phyloP scores from a whole-genome alignment of 2,888 invertebrate species.

The Clusia tigrina region DNA sequence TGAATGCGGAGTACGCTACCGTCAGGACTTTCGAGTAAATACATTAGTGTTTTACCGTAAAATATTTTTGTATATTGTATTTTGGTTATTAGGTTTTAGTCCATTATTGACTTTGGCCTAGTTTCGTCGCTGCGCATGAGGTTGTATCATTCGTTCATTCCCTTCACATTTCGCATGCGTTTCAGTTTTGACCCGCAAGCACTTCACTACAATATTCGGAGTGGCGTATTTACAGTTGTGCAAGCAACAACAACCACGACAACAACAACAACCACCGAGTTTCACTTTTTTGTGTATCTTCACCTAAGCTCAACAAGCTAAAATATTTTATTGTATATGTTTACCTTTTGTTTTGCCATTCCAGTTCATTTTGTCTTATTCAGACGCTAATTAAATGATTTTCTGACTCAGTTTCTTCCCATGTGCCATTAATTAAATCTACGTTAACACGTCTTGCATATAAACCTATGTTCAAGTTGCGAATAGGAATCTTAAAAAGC shows the following conservation, averaged over 20 bases:
- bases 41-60: too few relatives aligned
- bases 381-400: background rate
- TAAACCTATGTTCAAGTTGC: too few relatives aligned
- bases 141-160: background rate
- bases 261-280: background rate
- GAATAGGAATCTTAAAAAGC: too few relatives aligned
- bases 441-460: too few relatives aligned
- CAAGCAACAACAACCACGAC: background rate
- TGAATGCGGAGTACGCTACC: too few relatives aligned
- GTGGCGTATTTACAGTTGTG: conserved; percentile 44
- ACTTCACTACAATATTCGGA: conserved; percentile 17
- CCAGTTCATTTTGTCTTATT: background rate
- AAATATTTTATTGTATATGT: background rate
- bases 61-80: too few relatives aligned
- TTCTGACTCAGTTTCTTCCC: background rate
- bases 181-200: background rate
- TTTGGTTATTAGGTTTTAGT: too few relatives aligned
- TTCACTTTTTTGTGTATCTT: background rate
- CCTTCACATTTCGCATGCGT: background rate
- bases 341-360: background rate
- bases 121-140: conserved; percentile 30
- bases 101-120: conserved; percentile 46
- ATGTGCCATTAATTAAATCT: too few relatives aligned
- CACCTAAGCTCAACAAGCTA: background rate
- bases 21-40: too few relatives aligned